Base-by-base conservation (phyloP, 2,888 invertebrate genomes). In the Erynnis tages region DNA sequence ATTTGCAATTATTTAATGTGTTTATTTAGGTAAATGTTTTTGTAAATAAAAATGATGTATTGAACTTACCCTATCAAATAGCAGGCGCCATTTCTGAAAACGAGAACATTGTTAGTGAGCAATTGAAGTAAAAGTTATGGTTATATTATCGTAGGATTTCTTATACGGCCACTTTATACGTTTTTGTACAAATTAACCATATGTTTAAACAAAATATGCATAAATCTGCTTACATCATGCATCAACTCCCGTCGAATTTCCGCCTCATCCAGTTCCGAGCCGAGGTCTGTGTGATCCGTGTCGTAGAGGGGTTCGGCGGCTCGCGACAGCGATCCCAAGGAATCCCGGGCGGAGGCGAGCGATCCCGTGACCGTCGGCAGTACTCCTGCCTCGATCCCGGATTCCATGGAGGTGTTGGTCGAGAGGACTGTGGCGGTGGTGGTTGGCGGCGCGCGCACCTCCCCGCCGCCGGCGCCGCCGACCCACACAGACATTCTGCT, bases 51-150 rank as follows among this genome's bases (percentile, higher is more conserved):
- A n/a, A n/a, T n/a, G n/a, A n/a, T n/a, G n/a, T 14, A 0, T 43
- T 5, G 17, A 17, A 81, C 88, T 92, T 80, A 96, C 96, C 91
- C 94, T 94, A 82, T 96, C 96, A 75, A 96, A 96, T 57, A 96
- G 91, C 58, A 94, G 92, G 62, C 96, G 93, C 96, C 96, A 96
- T 95, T 95, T 96, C 96, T 96, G 91, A 57, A 92, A 92, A 59
- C n/a, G n/a, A n/a, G n/a, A n/a, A n/a, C n/a, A n/a, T n/a, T n/a
- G n/a, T n/a, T n/a, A n/a, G n/a, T n/a, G n/a, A n/a, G n/a, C n/a
- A n/a, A n/a, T n/a, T n/a, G n/a, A n/a, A n/a, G n/a, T n/a, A n/a
- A n/a, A n/a, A n/a, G n/a, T n/a, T n/a, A n/a, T n/a, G n/a, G n/a
- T n/a, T n/a, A n/a, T n/a, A n/a, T n/a, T n/a, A n/a, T n/a, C n/a